Conservation (phyloP, 2,888 invertebrate species). For the Aethes cnicana region DNA sequence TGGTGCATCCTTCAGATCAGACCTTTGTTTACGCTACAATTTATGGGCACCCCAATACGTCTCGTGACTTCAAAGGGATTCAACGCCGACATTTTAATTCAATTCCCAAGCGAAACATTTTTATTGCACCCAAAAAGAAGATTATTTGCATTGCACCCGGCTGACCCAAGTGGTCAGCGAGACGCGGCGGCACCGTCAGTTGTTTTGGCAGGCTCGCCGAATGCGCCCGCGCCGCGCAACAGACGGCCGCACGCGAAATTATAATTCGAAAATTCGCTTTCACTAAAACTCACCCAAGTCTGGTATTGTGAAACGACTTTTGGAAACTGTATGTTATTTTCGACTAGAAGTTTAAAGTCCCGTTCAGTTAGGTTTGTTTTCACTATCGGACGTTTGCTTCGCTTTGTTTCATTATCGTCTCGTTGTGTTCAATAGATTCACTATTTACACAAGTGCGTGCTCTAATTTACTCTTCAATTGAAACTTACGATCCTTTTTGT, state of each 20-base stretch:
- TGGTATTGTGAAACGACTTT: slow-evolving; percentile 13
- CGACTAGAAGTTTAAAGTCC: neutral
- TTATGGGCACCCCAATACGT: neutral
- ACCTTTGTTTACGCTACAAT: slow-evolving; percentile 17
- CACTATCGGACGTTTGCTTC: slow-evolving; percentile 12
- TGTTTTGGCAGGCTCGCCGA: slow-evolving; percentile 65
- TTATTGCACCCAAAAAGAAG: slow-evolving; percentile 4
- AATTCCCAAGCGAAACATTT: neutral
- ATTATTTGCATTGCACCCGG: slow-evolving; percentile 39
- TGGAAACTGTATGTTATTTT: slow-evolving; percentile 25
- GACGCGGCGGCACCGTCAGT: slow-evolving; percentile 72
- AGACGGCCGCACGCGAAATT: slow-evolving; percentile 38
- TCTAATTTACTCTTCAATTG: slow-evolving; percentile 41
- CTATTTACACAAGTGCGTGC: slow-evolving; percentile 43
- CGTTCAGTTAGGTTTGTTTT: too few species aligned
- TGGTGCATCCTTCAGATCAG: slow-evolving; percentile 1
- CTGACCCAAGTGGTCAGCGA: slow-evolving; percentile 64
- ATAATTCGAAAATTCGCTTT: slow-evolving; percentile 35
- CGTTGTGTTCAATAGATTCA: slow-evolving; percentile 14
- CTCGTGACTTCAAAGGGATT: slow-evolving; percentile 6
- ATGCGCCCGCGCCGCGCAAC: slow-evolving; percentile 59
- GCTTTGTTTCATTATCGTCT: slow-evolving; percentile 17
- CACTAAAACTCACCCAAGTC: slow-evolving; percentile 22
- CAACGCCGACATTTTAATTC: neutral
- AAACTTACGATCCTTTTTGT: slow-evolving; percentile 41